Percentiles rank a stretch among this genome's conserved stretches.
phyloP scores from a whole-genome alignment of 2,113 vertebrate species.

The Bufo bufo region DNA sequence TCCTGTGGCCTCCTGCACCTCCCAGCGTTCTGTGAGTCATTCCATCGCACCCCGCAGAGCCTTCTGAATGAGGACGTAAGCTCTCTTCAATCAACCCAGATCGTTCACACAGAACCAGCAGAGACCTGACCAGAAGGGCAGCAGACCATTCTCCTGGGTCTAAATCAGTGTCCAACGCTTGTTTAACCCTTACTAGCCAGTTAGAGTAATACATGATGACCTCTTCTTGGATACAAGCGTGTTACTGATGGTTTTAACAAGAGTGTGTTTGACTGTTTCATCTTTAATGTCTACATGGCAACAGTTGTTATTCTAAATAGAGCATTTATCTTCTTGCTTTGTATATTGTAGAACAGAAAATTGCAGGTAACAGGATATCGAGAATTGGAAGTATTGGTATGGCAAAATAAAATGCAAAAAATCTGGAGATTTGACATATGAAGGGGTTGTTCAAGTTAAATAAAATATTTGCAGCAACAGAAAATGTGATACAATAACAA shows the following conservation, averaged over 20 bases:
- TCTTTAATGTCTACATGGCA: neutral
- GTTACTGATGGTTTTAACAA: neutral
- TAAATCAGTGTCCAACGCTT: neutral
- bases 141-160: neutral
- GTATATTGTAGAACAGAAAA: neutral
- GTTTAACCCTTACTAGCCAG: neutral
- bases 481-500: too few relatives aligned
- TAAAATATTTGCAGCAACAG: too few relatives aligned
- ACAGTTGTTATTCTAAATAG: neutral
- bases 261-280: neutral
- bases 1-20: constrained; percentile 34
- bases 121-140: constrained; percentile 36
- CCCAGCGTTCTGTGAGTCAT: constrained; percentile 20
- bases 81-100: constrained; percentile 26
- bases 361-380: neutral
- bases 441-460: too few relatives aligned
- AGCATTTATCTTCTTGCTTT: neutral
- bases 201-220: neutral
- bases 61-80: constrained; percentile 46
- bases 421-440: too few relatives aligned
- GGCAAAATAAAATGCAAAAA: too few relatives aligned
- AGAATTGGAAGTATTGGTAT: too few relatives aligned
- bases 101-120: constrained; percentile 50
- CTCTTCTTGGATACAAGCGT: neutral
- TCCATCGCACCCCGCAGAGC: constrained; percentile 37